Evolutionary conservation across 2,113 vertebrate genomes (phyloP).

Genomic region (Tenebrosternarchus preto): DNA sequence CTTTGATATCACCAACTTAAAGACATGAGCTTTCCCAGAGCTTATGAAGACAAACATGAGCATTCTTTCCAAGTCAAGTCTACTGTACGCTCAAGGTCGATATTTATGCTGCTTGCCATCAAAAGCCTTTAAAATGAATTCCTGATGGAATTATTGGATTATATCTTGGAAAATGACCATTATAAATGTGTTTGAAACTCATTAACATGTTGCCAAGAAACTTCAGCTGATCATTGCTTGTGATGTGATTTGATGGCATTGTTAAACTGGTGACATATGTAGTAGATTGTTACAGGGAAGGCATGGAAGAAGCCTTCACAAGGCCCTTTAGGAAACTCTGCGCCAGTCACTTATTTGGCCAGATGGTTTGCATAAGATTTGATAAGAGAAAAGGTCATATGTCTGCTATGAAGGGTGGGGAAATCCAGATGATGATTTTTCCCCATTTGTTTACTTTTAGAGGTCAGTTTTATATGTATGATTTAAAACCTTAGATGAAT

Average conservation of each 20-base stretch:
- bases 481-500: constrained; percentile 28
- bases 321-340: constrained; percentile 36
- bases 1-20: constrained; percentile 61
- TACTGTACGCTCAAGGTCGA: constrained; percentile 64
- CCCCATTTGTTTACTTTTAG: constrained; percentile 30
- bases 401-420: constrained; percentile 12
- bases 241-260: constrained; percentile 72
- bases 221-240: constrained; percentile 67
- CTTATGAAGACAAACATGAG: constrained; percentile 67
- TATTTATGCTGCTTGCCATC: constrained; percentile 61
- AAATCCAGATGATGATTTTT: constrained; percentile 29
- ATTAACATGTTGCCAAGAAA: constrained; percentile 68
- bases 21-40: constrained; percentile 53
- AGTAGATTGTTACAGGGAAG: constrained; percentile 34
- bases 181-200: constrained; percentile 70
- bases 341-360: constrained; percentile 17
- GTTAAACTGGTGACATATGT: constrained; percentile 60
- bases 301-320: background rate
- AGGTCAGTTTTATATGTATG: constrained; percentile 1
- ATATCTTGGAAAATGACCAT: constrained; percentile 73
- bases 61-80: constrained; percentile 71
- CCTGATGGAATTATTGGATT: constrained; percentile 74
- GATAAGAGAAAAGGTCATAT: constrained; percentile 39
- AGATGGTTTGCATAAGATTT: constrained; percentile 33
- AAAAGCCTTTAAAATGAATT: constrained; percentile 69